Percentiles rank a stretch among this genome's conserved stretches.
phyloP scores from a whole-genome alignment of 2,113 vertebrate genomes.

The Copsychus sechellarum region DNA sequence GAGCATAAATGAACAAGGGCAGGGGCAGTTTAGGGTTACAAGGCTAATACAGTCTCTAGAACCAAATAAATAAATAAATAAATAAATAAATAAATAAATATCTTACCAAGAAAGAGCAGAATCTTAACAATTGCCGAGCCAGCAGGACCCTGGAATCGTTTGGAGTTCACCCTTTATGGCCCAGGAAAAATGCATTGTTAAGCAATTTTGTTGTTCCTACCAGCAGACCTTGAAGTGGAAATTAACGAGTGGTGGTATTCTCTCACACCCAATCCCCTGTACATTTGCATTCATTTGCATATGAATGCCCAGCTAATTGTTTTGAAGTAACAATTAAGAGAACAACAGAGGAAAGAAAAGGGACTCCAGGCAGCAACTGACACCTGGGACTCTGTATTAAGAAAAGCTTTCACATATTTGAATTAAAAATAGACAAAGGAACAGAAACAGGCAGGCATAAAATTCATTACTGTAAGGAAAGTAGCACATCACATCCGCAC shows the following conservation, averaged over 20 bases:
- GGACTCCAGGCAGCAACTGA: slow-evolving; percentile 75
- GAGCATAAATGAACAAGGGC: background rate
- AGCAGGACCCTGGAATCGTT: slow-evolving; percentile 54
- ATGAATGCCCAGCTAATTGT: slow-evolving; percentile 82
- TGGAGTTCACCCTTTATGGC: slow-evolving; percentile 47
- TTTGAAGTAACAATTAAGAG: slow-evolving; percentile 83
- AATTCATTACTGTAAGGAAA: slow-evolving; percentile 57
- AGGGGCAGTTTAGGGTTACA: slow-evolving; percentile 30
- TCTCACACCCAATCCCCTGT: slow-evolving; percentile 68
- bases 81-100: background rate
- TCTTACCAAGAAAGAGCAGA: slow-evolving; percentile 48
- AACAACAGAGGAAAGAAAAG: slow-evolving; percentile 80
- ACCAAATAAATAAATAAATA: slow-evolving; percentile 3
- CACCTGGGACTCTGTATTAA: slow-evolving; percentile 80
- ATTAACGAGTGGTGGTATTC: slow-evolving; percentile 75
- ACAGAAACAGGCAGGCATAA: slow-evolving; percentile 65
- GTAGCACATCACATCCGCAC: background rate
- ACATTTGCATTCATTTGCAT: slow-evolving; percentile 79
- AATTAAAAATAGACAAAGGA: slow-evolving; percentile 77
- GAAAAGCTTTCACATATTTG: slow-evolving; percentile 78
- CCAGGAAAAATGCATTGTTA: slow-evolving; percentile 67
- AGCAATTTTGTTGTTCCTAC: slow-evolving; percentile 73
- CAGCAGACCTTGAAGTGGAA: slow-evolving; percentile 77
- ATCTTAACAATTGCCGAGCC: slow-evolving; percentile 60
- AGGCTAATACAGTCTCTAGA: background rate